phyloP scores from a whole-genome alignment of 1,140 invertebrate genomes.

The Mylabris phalerata region DNA sequence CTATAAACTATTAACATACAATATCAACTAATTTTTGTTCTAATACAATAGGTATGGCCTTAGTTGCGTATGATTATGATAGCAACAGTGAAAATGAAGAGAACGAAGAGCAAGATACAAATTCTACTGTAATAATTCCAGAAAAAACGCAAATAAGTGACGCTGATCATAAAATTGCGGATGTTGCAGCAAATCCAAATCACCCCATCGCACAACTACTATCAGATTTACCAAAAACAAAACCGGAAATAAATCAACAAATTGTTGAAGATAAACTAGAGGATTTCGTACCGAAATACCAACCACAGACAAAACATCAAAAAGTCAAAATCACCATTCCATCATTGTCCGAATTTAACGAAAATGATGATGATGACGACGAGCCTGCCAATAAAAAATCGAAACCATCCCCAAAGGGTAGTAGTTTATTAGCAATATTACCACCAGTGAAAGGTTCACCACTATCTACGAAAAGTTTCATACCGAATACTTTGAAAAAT shows the following conservation, averaged over 20 bases:
- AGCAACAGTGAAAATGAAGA: conserved; percentile 31
- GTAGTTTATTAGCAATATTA: conserved; percentile 28
- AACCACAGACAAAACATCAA: conserved; percentile 20
- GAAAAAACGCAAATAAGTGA: not conserved
- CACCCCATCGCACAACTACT: conserved; percentile 6
- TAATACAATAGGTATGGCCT: conserved; percentile 19
- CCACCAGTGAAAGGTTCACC: conserved; percentile 31
- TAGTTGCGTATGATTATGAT: conserved; percentile 32
- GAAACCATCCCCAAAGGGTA: conserved; percentile 27
- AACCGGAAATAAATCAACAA: not conserved
- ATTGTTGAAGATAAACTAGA: conserved; percentile 29
- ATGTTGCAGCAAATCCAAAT: not conserved
- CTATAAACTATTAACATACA: too few species aligned
- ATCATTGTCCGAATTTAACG: conserved; percentile 30
- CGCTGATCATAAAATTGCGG: conserved; percentile 4
- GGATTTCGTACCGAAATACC: conserved; percentile 34
- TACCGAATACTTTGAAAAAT: conserved; percentile 24
- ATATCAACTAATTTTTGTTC: too few species aligned
- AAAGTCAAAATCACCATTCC: conserved; percentile 35
- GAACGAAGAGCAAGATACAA: not conserved
- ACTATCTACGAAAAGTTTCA: conserved; percentile 27
- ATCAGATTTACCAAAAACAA: conserved; percentile 16
- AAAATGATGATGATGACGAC: conserved; percentile 23
- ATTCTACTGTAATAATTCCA: not conserved
- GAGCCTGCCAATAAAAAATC: conserved; percentile 22